Evolutionary conservation across 2,113 vertebrate genomes (phyloP).

Genomic region (Struthidea cinerea): DNA sequence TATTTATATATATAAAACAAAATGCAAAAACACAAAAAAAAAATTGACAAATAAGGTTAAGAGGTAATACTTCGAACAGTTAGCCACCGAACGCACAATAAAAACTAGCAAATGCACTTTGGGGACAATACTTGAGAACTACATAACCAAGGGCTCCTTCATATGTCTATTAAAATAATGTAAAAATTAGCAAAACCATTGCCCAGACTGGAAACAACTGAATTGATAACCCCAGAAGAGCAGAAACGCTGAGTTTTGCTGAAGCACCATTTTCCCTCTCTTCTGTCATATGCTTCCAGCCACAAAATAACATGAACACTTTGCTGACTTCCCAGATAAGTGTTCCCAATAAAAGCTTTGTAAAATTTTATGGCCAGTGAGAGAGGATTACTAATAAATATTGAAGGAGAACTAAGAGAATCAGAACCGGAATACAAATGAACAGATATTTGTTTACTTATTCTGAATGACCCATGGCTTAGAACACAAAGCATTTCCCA

Average conservation of each 20-base stretch:
- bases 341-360: constrained; percentile 17
- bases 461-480: constrained; percentile 60
- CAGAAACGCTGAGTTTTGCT: constrained; percentile 67
- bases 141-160: constrained; percentile 74
- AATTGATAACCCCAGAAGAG: constrained; percentile 60
- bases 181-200: constrained; percentile 69
- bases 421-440: constrained; percentile 53
- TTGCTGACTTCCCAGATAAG: constrained; percentile 24
- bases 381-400: constrained; percentile 59
- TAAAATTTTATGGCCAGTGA: constrained; percentile 18
- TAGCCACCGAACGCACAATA: constrained; percentile 68
- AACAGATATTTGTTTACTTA: constrained; percentile 55
- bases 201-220: constrained; percentile 68
- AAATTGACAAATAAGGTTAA: constrained; percentile 70
- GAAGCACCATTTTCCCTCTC: constrained; percentile 70
- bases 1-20: constrained; percentile 69
- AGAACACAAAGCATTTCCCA: constrained; percentile 61
- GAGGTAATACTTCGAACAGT: constrained; percentile 81
- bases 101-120: constrained; percentile 77
- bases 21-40: constrained; percentile 68
- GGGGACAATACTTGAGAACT: constrained; percentile 69
- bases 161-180: constrained; percentile 69
- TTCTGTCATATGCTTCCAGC: constrained; percentile 20
- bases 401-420: constrained; percentile 55
- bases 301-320: constrained; percentile 36